Conservation (phyloP, 2,797 vertebrate genomes). For the Pampus argenteus region DNA sequence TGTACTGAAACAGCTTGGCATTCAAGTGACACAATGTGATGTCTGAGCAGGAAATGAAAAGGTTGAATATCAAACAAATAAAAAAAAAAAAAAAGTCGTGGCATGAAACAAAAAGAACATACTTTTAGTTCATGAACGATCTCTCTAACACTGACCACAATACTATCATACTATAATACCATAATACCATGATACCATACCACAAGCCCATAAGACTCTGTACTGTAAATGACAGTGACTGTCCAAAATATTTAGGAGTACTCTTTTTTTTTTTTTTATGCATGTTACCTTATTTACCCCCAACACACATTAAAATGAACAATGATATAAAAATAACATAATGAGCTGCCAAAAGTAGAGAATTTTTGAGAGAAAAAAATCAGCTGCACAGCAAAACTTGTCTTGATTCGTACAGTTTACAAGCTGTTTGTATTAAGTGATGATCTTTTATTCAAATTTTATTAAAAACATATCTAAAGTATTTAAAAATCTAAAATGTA, state of each 20-base stretch:
- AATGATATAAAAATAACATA: too few species aligned
- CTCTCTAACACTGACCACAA: constrained; percentile 18
- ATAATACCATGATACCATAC: too few species aligned
- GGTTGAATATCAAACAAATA: constrained; percentile 29
- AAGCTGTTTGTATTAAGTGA: background rate
- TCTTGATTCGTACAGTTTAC: constrained; percentile 1
- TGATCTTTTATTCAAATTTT: background rate
- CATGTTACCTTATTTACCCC: constrained; percentile 3
- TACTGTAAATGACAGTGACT: constrained; percentile 33
- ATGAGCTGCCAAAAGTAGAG: constrained; percentile 1
- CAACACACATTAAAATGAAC: constrained; percentile 16
- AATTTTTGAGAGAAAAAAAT: constrained; percentile 17
- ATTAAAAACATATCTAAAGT: background rate
- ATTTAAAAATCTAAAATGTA: background rate
- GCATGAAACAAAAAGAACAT: constrained; percentile 15
- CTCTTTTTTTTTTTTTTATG: constrained; percentile 18
- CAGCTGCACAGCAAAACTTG: background rate
- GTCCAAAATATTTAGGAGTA: constrained; percentile 10
- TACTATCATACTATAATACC: too few species aligned
- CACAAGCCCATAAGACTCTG: constrained; percentile 24
- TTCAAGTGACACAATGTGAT: constrained; percentile 29
- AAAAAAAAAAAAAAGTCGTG: too few species aligned
- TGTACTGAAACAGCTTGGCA: constrained; percentile 13
- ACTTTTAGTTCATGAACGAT: constrained; percentile 17
- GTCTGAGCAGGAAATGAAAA: constrained; percentile 41